Evolutionary conservation across 2,797 vertebrate genomes (phyloP), one percentile per base, ranked within the genome.

Genomic region (Crenichthys baileyi): DNA sequence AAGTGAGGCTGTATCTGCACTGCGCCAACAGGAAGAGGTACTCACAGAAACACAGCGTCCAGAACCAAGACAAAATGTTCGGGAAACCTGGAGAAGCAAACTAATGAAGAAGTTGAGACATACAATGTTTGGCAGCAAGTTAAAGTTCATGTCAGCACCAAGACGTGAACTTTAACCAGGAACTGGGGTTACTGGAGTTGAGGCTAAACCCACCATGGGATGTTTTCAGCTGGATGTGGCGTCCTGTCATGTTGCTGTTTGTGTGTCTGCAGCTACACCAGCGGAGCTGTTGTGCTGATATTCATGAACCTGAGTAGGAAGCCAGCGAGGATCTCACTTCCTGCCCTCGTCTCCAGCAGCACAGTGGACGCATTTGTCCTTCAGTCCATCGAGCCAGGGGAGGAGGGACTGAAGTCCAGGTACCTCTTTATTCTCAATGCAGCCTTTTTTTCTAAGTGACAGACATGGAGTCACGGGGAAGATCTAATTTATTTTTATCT

Each of bases 1-100:
- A 85, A 58, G 93, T 98, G 36, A 94, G 98, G 0, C 88, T 97
- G 2, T 99, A 99, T 77, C 95, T 99, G 85, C 98, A 99, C 83
- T 99, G 98, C 81, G 94, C 97, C 0, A 96, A 96, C 70, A 84
- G n/a, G 44, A 88, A 93, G 50, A 96, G 97, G 98, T 99, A 93
- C 4, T 2, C n/a, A 13, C 63, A 77, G 3, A 39, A 53, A 56
- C 31, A 0, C 29, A 16, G 50, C 15, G 4, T 41, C 13, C 15
- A 26, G 7, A 61, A 31, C 5, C 13, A 2, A 46, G 41, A 24
- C 53, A 36, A 29, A 6, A 11, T 24, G 20, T 12, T 6, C 76
- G n/a, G 7, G 6, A 55, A 55, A 9, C 61, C 16, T 3, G 6
- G 31, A 22, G 9, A 18, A 72, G 2, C 46, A 53, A 61, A 24